These are phyloP conservation scores for Buphagus erythrorhynchus DNA, from an alignment of 2,797 vertebrate genomes.

Conservation along the genomic window DNA sequence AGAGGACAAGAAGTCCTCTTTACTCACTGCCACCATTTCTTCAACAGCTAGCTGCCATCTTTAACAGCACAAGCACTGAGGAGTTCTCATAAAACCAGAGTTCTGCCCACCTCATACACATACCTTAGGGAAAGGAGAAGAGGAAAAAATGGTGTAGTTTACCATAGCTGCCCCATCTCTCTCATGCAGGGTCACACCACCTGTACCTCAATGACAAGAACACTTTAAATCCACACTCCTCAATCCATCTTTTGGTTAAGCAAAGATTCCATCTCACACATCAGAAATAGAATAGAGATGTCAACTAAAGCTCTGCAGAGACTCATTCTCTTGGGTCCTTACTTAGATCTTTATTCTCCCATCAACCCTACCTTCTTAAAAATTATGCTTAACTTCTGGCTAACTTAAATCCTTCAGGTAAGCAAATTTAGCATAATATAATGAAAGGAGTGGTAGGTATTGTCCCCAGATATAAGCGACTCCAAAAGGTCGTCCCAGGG, in stretches of 20 bases:
- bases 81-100: background rate
- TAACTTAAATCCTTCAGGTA: background rate
- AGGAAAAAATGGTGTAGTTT: background rate
- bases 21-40: background rate
- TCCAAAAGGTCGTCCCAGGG: background rate
- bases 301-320: background rate
- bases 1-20: background rate
- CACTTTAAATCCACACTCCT: background rate
- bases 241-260: background rate
- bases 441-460: background rate
- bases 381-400: background rate
- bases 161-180: background rate
- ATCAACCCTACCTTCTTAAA: background rate
- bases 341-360: background rate
- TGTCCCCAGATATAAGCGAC: background rate
- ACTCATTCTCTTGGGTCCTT: background rate
- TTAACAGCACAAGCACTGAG: background rate
- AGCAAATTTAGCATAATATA: background rate
- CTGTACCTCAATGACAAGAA: background rate
- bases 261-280: background rate
- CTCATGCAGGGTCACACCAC: background rate
- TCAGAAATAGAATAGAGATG: background rate
- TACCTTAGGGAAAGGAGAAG: background rate
- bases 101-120: background rate
- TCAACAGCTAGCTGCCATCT: background rate